phyloP scores from a whole-genome alignment of 2,113 vertebrate genomes.

The Istiophorus platypterus region DNA sequence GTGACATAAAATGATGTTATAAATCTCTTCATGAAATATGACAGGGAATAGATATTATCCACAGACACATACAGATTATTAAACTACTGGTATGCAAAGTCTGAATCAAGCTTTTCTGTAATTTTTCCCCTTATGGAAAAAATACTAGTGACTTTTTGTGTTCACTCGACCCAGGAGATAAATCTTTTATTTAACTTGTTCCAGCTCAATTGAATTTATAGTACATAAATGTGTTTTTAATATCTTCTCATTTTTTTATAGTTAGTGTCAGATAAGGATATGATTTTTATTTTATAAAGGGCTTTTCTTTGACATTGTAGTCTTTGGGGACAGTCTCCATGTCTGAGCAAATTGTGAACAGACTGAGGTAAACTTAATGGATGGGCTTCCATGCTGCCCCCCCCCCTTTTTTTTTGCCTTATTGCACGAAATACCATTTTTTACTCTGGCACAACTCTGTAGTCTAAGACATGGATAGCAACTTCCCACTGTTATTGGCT shows the following conservation, averaged over 20 bases:
- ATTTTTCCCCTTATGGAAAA: not conserved
- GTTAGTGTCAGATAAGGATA: not conserved
- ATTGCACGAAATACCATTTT: not conserved
- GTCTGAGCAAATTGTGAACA: not conserved
- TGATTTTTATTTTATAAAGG: not conserved
- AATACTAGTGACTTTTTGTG: conserved; percentile 10
- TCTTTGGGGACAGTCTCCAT: not conserved
- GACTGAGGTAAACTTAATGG: not conserved
- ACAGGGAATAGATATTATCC: not conserved
- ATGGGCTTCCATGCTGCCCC: not conserved
- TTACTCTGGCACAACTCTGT: not conserved
- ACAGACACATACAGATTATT: not conserved
- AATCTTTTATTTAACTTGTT: conserved; percentile 28
- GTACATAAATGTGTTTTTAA: not conserved
- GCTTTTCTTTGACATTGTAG: not conserved
- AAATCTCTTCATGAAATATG: conserved; percentile 24
- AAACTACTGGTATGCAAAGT: conserved; percentile 1
- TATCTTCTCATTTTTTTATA: not conserved
- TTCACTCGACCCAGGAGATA: not conserved
- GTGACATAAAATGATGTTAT: conserved; percentile 12
- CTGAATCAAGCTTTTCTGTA: not conserved
- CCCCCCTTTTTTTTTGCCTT: not conserved
- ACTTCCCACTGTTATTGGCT: not conserved
- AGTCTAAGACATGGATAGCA: not conserved
- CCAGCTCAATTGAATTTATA: not conserved